These are phyloP conservation scores for Drosophila jambulina DNA, from an alignment of 1,140 invertebrate genomes.

Conservation along the genomic window DNA sequence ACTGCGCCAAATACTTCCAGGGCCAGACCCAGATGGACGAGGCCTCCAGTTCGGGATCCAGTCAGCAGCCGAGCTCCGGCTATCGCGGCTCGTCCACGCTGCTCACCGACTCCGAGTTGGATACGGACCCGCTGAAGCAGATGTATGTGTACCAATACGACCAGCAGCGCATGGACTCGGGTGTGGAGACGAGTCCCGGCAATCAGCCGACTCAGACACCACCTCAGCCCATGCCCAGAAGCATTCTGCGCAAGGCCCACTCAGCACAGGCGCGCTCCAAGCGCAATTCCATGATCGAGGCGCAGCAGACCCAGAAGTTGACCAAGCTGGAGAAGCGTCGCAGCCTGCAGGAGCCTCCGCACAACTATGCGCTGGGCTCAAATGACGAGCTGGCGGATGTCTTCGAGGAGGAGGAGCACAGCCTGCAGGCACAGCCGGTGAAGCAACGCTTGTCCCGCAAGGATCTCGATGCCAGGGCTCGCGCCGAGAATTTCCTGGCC, in stretches of 20 bases:
- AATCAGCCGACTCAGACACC: constrained; percentile 42
- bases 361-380: constrained; percentile 87
- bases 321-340: constrained; percentile 88
- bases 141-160: constrained; percentile 93
- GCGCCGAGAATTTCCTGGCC: constrained; percentile 80
- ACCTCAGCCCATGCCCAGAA: constrained; percentile 87
- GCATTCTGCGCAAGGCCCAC: constrained; percentile 77
- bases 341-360: constrained; percentile 90
- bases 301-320: constrained; percentile 86
- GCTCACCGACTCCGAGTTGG: constrained; percentile 90
- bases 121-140: constrained; percentile 84
- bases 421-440: constrained; percentile 84
- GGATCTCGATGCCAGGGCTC: constrained; percentile 81
- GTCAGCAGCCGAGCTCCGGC: constrained; percentile 92
- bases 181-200: constrained; percentile 68
- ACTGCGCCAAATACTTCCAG: constrained; percentile 86
- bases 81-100: constrained; percentile 94
- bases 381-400: constrained; percentile 86
- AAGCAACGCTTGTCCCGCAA: constrained; percentile 86
- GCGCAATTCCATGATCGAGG: constrained; percentile 93
- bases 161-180: constrained; percentile 86
- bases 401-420: constrained; percentile 87
- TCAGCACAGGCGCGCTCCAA: constrained; percentile 86
- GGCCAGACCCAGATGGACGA: constrained; percentile 75
- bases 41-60: constrained; percentile 89